phyloP scores from a whole-genome alignment of 1,140 invertebrate genomes.

The Chelonus insularis region DNA sequence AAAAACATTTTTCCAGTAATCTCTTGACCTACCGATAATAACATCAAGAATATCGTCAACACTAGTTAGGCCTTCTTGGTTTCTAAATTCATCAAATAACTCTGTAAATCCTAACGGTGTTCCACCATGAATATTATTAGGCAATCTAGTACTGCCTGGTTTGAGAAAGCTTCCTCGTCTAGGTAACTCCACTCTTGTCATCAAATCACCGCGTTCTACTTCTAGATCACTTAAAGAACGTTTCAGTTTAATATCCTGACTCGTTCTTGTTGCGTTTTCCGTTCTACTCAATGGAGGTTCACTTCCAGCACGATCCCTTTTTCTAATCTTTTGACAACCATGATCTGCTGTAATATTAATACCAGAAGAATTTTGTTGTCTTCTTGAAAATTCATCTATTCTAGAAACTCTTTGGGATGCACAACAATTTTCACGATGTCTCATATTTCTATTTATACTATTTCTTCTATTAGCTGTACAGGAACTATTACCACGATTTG shows the following conservation, averaged over 20 bases:
- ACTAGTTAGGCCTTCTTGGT: conserved; percentile 82
- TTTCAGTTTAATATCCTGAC: conserved; percentile 60
- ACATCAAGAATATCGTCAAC: conserved; percentile 85
- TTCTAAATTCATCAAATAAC: conserved; percentile 79
- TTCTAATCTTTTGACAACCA: conserved; percentile 33
- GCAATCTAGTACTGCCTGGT: conserved; percentile 61
- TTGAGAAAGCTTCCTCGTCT: conserved; percentile 81
- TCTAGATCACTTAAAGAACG: conserved; percentile 61
- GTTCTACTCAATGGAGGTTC: conserved; percentile 53
- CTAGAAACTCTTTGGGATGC: conserved; percentile 14
- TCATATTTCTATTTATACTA: background rate
- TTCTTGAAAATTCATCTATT: conserved; percentile 16
- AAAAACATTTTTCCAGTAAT: too few relatives aligned
- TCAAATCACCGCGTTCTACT: conserved; percentile 69
- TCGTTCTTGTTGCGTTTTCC: conserved; percentile 46
- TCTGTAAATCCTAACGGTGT: conserved; percentile 81
- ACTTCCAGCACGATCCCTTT: conserved; percentile 52
- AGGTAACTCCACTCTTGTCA: conserved; percentile 82
- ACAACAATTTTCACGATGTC: background rate
- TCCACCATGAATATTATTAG: conserved; percentile 58
- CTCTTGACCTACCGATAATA: conserved; percentile 70
- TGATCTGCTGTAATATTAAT: background rate
- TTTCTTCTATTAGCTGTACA: background rate
- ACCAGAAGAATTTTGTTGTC: background rate
- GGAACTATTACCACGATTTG: background rate